Percentiles rank a stretch among this genome's conserved stretches.
Evolutionary conservation across 2,113 vertebrate species (phyloP).

Genomic region (Heterocephalus glaber): DNA sequence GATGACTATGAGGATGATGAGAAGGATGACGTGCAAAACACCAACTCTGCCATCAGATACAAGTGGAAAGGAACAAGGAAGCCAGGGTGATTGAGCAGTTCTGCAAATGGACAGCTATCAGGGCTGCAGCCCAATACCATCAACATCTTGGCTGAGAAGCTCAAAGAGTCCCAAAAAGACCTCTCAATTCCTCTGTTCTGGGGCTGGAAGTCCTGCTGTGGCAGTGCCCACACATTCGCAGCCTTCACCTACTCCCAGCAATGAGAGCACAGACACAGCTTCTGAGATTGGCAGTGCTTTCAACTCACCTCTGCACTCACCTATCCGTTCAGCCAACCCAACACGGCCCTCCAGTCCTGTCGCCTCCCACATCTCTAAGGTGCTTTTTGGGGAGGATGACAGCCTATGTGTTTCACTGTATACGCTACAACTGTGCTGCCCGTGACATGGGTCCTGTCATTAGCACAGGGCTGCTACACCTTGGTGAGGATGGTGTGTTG

Average conservation of each 20-base stretch:
- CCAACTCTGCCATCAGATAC: constrained; percentile 84
- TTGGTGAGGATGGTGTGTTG: constrained; percentile 93
- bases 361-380: constrained; percentile 96
- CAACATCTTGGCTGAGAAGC: constrained; percentile 94
- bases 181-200: constrained; percentile 92
- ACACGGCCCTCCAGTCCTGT: constrained; percentile 97
- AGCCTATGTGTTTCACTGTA: constrained; percentile 92
- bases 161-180: constrained; percentile 97
- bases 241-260: constrained; percentile 98
- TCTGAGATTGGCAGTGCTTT: constrained; percentile 99
- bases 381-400: constrained; percentile 97
- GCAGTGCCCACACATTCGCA: constrained; percentile 94
- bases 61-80: constrained; percentile 90
- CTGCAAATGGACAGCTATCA: constrained; percentile 91
- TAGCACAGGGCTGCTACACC: constrained; percentile 91
- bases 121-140: constrained; percentile 91
- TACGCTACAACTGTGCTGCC: constrained; percentile 96
- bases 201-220: constrained; percentile 85
- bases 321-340: constrained; percentile 95
- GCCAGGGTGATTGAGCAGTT: constrained; percentile 79
- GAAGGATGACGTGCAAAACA: constrained; percentile 88
- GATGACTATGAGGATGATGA: constrained; percentile 97
- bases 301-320: constrained; percentile 97
- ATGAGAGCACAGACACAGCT: constrained; percentile 98
- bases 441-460: constrained; percentile 94